These are phyloP conservation scores for Oreortyx pictus DNA, from an alignment of 2,797 vertebrate genomes.

Conservation along the genomic window DNA sequence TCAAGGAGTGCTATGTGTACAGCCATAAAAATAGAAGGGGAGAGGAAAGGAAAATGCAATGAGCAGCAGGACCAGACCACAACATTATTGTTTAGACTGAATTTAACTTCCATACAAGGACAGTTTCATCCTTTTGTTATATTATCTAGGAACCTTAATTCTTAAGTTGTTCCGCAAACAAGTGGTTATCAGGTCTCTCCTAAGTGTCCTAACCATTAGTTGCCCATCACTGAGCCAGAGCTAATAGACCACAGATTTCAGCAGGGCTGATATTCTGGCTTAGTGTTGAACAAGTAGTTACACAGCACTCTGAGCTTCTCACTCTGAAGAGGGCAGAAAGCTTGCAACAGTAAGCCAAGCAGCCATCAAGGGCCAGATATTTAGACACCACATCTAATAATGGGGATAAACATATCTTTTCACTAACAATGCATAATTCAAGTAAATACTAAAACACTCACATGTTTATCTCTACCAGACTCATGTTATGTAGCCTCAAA, in stretches of 20 bases:
- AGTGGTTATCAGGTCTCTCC: background rate
- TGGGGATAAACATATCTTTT: fast-evolving
- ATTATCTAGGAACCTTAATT: background rate
- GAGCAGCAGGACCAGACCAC: fast-evolving
- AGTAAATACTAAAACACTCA: background rate
- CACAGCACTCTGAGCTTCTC: background rate
- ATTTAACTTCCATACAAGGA: background rate
- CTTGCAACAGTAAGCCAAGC: background rate
- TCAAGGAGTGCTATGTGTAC: fast-evolving
- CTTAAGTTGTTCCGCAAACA: background rate
- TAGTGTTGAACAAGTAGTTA: fast-evolving
- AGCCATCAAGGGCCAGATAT: background rate
- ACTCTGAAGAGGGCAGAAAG: background rate
- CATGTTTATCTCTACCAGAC: background rate
- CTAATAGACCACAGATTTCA: background rate
- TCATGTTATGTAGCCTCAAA: background rate
- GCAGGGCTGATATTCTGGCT: background rate
- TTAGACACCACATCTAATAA: background rate
- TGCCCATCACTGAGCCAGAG: background rate
- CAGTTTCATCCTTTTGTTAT: background rate
- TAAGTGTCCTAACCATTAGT: background rate
- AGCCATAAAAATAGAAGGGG: background rate
- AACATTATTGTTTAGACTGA: background rate
- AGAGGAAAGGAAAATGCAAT: background rate
- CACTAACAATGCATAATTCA: background rate